phyloP scores from a whole-genome alignment of 1,140 invertebrate species.

The Caerostris darwini region DNA sequence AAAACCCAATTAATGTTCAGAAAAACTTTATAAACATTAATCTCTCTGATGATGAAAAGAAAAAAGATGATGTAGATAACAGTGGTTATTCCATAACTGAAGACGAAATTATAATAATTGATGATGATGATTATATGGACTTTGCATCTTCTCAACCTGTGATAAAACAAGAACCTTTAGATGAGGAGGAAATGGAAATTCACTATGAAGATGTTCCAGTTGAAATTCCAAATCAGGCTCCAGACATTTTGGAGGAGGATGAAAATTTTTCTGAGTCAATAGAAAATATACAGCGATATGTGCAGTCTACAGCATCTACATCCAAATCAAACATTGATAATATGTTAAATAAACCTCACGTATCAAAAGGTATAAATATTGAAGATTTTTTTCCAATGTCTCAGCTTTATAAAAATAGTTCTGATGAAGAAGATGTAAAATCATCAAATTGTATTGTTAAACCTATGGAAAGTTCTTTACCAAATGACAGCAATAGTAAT shows the following conservation, averaged over 20 bases:
- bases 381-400: background rate
- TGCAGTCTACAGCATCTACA: background rate
- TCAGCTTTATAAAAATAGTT: background rate
- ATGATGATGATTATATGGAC: conserved; percentile 54
- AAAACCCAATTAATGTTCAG: background rate
- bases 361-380: background rate
- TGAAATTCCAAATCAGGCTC: background rate
- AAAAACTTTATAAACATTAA: background rate
- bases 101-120: conserved; percentile 59
- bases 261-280: conserved; percentile 30
- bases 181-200: conserved; percentile 78
- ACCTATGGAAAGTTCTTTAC: background rate
- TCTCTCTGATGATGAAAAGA: background rate
- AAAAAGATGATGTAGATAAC: background rate
- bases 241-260: background rate
- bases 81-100: conserved; percentile 65
- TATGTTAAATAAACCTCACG: background rate
- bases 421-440: background rate
- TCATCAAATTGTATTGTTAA: background rate
- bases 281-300: conserved; percentile 23
- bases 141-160: conserved; percentile 42
- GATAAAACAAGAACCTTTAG: conserved; percentile 54
- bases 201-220: background rate
- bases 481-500: background rate
- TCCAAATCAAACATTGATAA: background rate